phyloP scores from a whole-genome alignment of 1,140 invertebrate species.

The Dolichoris vasculosae region DNA sequence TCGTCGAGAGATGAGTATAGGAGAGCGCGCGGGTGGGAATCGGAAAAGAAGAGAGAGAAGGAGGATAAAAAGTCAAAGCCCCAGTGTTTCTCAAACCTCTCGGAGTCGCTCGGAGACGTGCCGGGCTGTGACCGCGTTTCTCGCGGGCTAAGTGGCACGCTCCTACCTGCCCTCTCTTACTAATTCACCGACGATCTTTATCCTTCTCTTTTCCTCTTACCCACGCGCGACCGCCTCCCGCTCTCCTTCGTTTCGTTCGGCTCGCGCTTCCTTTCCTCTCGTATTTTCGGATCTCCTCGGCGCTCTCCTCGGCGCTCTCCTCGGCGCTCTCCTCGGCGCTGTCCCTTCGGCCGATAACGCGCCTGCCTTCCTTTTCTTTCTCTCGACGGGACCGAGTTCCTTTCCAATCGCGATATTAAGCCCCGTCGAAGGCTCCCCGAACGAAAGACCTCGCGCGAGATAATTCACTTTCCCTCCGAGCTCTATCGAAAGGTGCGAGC shows the following conservation, averaged over 20 bases:
- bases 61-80: neutral
- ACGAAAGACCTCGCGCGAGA: conserved; percentile 11
- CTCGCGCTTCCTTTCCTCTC: neutral
- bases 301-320: no score
- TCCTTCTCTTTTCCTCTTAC: conserved; percentile 36
- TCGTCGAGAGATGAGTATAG: neutral
- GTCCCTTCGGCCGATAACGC: neutral
- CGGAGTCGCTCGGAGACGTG: conserved; percentile 61
- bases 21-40: neutral
- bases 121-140: conserved; percentile 75
- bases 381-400: neutral
- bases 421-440: neutral
- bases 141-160: conserved; percentile 72
- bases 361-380: conserved; percentile 34
- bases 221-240: neutral
- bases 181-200: conserved; percentile 23
- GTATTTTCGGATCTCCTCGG: neutral
- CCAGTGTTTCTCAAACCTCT: conserved; percentile 24
- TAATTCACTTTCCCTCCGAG: conserved; percentile 38
- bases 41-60: neutral
- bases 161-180: conserved; percentile 68
- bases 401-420: neutral
- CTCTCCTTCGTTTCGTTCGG: no score
- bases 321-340: no score
- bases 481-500: neutral